Evolutionary conservation across 2,888 invertebrate genomes (phyloP), one percentile per base, ranked within the genome.

Genomic region (Drepana falcataria): DNA sequence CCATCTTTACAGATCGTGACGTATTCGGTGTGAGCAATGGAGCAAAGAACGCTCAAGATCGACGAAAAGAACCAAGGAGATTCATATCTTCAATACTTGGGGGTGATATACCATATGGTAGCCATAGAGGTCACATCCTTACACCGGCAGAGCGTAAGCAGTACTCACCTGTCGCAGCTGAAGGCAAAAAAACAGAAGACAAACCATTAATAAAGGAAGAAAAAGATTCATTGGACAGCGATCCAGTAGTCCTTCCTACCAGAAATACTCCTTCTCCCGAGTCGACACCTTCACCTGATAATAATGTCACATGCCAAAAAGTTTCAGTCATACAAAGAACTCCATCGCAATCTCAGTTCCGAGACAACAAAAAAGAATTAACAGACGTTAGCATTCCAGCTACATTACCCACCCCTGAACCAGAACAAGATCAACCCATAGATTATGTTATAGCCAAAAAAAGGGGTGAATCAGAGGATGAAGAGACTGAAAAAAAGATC

Each of bases 371-470:
- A 73, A 91, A 91, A 72, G 91, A 92, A 63, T 61, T 84, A 47
- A 65, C 83, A 47, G 92, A 93, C 55, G 87, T 92, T 21, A 87
- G 85, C 55, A 79, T 93, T 64, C 93, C 93, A 51, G 68, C 89
- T 49, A 86, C 92, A 47, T 68, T 92, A 59, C 89, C 92, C 4
- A 65, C 89, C 48, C 61, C 89, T 58, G 94, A 94, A 69, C 95
- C 95, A 0, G 95, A 94, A 78, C 95, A 96, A 84, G 96, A 97
- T 59, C 96, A 96, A 69, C 97, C 97, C 0, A 97, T 97, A 59
- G 96, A 97, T 77, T 97, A 97, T 79, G 96, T 94, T 73, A 95
- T 97, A 64, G 96, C 96, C 35, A 96, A 96, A 80, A 93, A 95
- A 71, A 93, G 94, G 59, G 94, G 94, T 4, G 94, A 94, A 75